Conservation (phyloP, 2,113 vertebrate genomes). For the Leuciscus idus region DNA sequence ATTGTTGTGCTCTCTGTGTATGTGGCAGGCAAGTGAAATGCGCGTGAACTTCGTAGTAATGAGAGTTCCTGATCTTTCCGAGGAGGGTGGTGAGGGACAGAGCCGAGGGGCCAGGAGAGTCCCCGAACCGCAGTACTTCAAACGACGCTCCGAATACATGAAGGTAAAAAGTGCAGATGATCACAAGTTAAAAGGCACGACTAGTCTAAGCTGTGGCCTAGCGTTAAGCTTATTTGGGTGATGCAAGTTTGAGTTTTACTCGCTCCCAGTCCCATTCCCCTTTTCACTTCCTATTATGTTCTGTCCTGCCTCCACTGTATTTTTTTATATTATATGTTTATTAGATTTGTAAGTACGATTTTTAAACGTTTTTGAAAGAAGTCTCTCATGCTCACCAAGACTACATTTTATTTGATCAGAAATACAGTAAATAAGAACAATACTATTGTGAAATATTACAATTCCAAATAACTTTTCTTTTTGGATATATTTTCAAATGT, state of each 20-base stretch:
- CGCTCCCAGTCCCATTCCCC: neutral
- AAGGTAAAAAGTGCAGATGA: slow-evolving; percentile 73
- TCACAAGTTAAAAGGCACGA: slow-evolving; percentile 34
- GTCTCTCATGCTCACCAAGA: too few relatives aligned
- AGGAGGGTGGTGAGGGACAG: slow-evolving; percentile 79
- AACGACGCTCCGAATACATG: slow-evolving; percentile 78
- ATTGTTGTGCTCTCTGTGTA: neutral
- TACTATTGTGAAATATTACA: neutral
- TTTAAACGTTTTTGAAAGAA: too few relatives aligned
- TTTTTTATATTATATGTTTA: too few relatives aligned
- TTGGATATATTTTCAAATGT: too few relatives aligned
- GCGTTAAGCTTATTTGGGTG: neutral
- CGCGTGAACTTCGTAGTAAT: slow-evolving; percentile 90
- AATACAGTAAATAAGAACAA: neutral
- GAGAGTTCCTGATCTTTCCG: slow-evolving; percentile 75
- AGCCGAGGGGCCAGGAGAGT: slow-evolving; percentile 73
- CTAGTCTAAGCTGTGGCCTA: neutral
- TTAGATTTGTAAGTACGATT: too few relatives aligned
- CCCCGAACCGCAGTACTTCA: slow-evolving; percentile 79
- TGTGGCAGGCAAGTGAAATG: slow-evolving; percentile 82
- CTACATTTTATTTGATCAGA: neutral
- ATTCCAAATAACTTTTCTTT: too few relatives aligned
- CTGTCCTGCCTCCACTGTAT: too few relatives aligned
- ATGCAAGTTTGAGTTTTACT: neutral
- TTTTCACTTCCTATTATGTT: too few relatives aligned